A percentile compares a stretch with the other conserved stretches of the same genome.
Conservation (phyloP, 1,140 invertebrate genomes). For the Drosophila nebulosa region DNA sequence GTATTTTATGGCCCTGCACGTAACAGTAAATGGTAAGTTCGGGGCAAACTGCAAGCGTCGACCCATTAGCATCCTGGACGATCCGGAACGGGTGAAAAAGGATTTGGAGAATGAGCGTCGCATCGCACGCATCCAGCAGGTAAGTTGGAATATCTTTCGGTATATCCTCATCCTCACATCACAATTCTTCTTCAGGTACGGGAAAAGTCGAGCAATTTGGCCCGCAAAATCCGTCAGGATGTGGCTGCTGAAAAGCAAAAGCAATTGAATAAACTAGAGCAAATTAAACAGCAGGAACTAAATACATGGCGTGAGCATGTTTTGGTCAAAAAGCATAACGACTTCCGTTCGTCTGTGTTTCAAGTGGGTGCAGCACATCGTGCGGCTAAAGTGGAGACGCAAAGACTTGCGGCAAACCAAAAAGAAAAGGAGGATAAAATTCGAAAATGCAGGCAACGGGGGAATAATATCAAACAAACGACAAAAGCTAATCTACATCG, state of each 20-base stretch:
- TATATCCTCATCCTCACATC: background rate
- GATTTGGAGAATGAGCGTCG: conserved; percentile 66
- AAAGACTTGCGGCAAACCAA: conserved; percentile 6
- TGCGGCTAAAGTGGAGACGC: conserved; percentile 62
- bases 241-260: conserved; percentile 55
- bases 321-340: conserved; percentile 59
- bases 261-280: conserved; percentile 54
- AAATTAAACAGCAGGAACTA: conserved; percentile 56
- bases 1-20: conserved; percentile 39
- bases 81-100: conserved; percentile 59
- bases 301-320: conserved; percentile 68
- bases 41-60: conserved; percentile 14
- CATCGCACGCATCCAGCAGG: conserved; percentile 72
- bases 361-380: conserved; percentile 71
- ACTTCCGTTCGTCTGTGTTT: conserved; percentile 63
- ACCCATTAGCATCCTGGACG: conserved; percentile 32
- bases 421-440: conserved; percentile 46
- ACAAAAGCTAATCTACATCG: conserved; percentile 28
- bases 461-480: background rate
- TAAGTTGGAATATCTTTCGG: conserved; percentile 18
- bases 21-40: conserved; percentile 47
- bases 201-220: conserved; percentile 62
- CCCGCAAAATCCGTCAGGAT: conserved; percentile 59
- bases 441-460: conserved; percentile 29
- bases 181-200: conserved; percentile 51